Conservation (phyloP, 2,797 vertebrate species). For the Capromys pilorides region DNA sequence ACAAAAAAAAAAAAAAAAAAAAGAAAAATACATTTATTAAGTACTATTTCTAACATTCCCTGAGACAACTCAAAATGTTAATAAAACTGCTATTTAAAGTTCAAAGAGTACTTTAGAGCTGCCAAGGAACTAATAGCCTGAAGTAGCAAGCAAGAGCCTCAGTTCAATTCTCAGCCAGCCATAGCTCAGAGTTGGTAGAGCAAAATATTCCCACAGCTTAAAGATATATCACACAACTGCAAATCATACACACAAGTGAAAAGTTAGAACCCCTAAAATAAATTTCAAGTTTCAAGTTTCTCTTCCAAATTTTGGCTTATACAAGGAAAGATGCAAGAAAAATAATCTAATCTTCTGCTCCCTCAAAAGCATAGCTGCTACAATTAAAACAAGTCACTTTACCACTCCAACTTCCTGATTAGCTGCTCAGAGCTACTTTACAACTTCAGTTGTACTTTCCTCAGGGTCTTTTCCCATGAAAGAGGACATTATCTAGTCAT, state of each 20-base stretch:
- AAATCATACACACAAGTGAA: constrained; percentile 27
- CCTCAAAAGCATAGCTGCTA: constrained; percentile 28
- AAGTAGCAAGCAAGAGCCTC: constrained; percentile 72
- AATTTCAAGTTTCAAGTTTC: constrained; percentile 47
- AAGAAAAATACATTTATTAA: constrained; percentile 75
- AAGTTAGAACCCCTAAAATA: not conserved
- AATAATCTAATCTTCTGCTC: constrained; percentile 51
- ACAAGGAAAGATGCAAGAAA: constrained; percentile 22
- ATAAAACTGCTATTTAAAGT: constrained; percentile 77
- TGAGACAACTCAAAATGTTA: constrained; percentile 77
- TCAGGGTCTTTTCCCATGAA: constrained; percentile 36
- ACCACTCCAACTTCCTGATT: constrained; percentile 37
- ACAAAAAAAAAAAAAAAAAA: too few species aligned
- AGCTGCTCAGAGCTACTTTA: not conserved
- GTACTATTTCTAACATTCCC: constrained; percentile 73
- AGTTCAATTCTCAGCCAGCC: constrained; percentile 58
- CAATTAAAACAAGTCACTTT: constrained; percentile 54
- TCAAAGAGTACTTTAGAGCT: constrained; percentile 74
- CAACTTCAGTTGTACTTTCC: constrained; percentile 28
- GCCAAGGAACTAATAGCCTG: constrained; percentile 75
- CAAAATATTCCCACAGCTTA: constrained; percentile 45
- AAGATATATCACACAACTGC: not conserved
- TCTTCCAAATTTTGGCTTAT: constrained; percentile 36
- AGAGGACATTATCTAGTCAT: constrained; percentile 52
- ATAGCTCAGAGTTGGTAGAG: constrained; percentile 14